Evolutionary conservation across 2,888 invertebrate species (phyloP).

Genomic region (Morpho achilles): DNA sequence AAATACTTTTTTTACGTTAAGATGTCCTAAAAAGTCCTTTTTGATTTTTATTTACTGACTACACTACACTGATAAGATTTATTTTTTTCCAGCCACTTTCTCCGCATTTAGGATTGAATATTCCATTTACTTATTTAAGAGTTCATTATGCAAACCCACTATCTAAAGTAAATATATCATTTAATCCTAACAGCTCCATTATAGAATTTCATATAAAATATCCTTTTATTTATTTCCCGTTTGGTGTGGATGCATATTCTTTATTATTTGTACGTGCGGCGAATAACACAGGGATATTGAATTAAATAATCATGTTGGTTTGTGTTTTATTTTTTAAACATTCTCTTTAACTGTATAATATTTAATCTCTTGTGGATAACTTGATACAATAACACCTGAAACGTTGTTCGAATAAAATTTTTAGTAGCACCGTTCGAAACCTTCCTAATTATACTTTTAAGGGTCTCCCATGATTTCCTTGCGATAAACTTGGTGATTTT

Average conservation of each 20-base stretch:
- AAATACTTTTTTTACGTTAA: no score
- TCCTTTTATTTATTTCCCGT: constrained; percentile 38
- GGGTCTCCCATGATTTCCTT: no score
- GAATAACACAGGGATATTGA: no score
- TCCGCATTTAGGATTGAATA: not conserved
- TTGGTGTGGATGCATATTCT: constrained; percentile 40
- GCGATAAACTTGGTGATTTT: no score
- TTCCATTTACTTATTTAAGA: constrained; percentile 15
- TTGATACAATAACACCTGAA: no score
- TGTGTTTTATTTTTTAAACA: no score
- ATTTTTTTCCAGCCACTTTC: constrained; percentile 4
- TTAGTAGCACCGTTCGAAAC: no score
- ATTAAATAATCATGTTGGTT: no score
- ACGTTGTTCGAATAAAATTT: no score
- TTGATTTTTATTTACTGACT: not conserved
- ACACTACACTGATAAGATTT: not conserved
- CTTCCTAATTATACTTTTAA: not conserved
- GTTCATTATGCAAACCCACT: constrained; percentile 31
- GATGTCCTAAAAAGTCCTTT: no score
- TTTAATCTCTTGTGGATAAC: no score
- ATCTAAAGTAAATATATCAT: constrained; percentile 33
- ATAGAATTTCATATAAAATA: constrained; percentile 36
- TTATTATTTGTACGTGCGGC: not conserved
- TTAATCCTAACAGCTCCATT: constrained; percentile 19
- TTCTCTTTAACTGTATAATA: no score